Percentiles rank a stretch among this genome's conserved stretches.
phyloP scores from a whole-genome alignment of 2,797 vertebrate genomes.

The Philypnodon macrostomus region DNA sequence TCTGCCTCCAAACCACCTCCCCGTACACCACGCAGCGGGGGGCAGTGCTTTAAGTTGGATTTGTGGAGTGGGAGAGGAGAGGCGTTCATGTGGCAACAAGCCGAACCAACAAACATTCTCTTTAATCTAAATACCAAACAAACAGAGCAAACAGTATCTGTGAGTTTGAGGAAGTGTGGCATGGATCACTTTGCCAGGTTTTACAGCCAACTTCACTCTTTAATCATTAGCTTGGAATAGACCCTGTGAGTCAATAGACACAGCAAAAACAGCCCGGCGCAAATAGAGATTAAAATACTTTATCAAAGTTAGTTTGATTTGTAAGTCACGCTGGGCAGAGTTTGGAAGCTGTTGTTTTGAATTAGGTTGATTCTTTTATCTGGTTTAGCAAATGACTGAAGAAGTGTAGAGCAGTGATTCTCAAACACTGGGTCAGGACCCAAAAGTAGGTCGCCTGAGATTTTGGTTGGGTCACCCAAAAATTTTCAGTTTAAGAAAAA shows the following conservation, averaged over 20 bases:
- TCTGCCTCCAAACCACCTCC: slow-evolving; percentile 26
- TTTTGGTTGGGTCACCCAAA: too few relatives aligned
- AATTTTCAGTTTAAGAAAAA: too few relatives aligned
- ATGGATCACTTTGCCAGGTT: slow-evolving; percentile 11
- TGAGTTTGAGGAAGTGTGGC: slow-evolving; percentile 13
- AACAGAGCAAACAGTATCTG: slow-evolving; percentile 7
- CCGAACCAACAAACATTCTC: slow-evolving; percentile 15
- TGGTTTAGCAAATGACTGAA: too few relatives aligned
- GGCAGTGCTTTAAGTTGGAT: slow-evolving; percentile 49
- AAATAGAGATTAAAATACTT: not conserved
- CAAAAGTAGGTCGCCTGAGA: too few relatives aligned
- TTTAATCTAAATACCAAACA: slow-evolving; percentile 17
- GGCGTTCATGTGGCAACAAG: slow-evolving; percentile 21
- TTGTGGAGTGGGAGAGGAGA: slow-evolving; percentile 16
- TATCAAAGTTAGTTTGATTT: not conserved
- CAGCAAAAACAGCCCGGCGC: not conserved
- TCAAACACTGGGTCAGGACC: too few relatives aligned
- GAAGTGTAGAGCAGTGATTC: too few relatives aligned
- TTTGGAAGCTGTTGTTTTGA: not conserved
- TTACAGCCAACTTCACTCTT: slow-evolving; percentile 16
- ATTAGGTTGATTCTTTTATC: too few relatives aligned
- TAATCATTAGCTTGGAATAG: slow-evolving; percentile 9
- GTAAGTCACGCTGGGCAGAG: too few relatives aligned
- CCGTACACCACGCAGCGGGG: slow-evolving; percentile 26
- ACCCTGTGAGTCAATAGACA: not conserved